Evolutionary conservation across 2,797 vertebrate genomes (phyloP).

Genomic region (Onychomys arenicola): DNA sequence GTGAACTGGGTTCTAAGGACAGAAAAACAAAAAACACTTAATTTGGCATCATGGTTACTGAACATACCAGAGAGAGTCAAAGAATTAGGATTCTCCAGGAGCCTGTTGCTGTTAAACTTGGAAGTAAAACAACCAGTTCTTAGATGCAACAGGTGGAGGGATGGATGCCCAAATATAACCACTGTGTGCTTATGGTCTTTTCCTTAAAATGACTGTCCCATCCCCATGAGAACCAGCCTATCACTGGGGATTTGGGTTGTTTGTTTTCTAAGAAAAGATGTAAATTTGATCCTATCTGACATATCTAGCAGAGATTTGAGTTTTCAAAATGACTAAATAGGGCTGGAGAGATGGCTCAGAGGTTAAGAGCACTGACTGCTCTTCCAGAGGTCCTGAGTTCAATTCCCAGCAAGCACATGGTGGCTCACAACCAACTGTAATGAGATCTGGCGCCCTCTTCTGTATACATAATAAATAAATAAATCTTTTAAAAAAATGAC

Average conservation of each 20-base stretch:
- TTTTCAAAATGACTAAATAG: conserved; percentile 51
- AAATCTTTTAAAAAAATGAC: conserved; percentile 47
- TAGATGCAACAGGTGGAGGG: not conserved
- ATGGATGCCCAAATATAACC: conserved; percentile 8
- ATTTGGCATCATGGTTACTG: not conserved
- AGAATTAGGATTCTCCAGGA: not conserved
- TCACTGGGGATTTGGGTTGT: not conserved
- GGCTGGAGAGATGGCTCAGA: too few relatives aligned
- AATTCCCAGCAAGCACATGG: too few relatives aligned
- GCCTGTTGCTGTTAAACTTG: not conserved
- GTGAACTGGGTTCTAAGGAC: not conserved
- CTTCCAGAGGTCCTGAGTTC: too few relatives aligned
- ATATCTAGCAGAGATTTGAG: not conserved
- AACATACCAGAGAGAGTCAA: not conserved
- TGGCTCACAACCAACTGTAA: too few relatives aligned
- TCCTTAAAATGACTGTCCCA: not conserved
- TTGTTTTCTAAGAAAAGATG: conserved; percentile 37
- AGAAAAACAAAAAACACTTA: not conserved
- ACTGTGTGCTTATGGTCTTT: not conserved
- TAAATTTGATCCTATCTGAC: not conserved
- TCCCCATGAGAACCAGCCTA: not conserved
- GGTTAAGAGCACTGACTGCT: too few relatives aligned
- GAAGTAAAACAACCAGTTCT: not conserved
- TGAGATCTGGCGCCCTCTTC: too few relatives aligned
- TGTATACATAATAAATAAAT: too few relatives aligned